Conservation (phyloP, 2,797 vertebrate genomes). For the Columba guinea region DNA sequence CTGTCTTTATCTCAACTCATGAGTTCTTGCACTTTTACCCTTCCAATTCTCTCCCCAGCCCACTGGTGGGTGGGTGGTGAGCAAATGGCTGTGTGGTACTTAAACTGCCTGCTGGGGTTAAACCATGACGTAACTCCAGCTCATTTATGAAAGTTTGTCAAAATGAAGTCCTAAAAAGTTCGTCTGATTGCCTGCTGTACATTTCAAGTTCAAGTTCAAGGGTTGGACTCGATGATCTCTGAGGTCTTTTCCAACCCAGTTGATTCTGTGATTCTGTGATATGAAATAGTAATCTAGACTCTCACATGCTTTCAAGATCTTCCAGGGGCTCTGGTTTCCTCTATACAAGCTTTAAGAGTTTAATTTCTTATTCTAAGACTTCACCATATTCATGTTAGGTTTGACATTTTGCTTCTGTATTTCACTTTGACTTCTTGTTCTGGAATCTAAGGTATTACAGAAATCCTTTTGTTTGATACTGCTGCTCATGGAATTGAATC, state of each 20-base stretch:
- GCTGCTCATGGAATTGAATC: background rate
- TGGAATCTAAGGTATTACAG: background rate
- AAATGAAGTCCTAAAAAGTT: background rate
- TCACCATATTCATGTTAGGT: background rate
- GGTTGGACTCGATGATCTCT: too few species aligned
- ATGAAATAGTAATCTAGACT: background rate
- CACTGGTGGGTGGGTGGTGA: background rate
- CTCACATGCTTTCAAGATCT: background rate
- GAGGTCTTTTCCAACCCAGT: too few species aligned
- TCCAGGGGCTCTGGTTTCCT: background rate
- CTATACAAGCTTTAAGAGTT: accelerated
- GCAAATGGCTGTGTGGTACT: accelerated
- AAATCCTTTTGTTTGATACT: background rate
- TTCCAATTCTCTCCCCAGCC: background rate
- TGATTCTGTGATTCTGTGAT: background rate
- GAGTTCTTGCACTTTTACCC: background rate
- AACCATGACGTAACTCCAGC: background rate
- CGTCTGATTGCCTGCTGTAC: background rate
- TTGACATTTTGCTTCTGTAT: background rate
- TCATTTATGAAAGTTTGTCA: background rate
- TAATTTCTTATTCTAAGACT: background rate
- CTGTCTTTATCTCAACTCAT: background rate
- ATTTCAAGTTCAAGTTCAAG: background rate
- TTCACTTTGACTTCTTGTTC: background rate
- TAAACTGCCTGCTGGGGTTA: background rate